Evolutionary conservation across 2,113 vertebrate species (phyloP), one percentile per base, ranked within the genome.

Genomic region (Hippocampus comes): DNA sequence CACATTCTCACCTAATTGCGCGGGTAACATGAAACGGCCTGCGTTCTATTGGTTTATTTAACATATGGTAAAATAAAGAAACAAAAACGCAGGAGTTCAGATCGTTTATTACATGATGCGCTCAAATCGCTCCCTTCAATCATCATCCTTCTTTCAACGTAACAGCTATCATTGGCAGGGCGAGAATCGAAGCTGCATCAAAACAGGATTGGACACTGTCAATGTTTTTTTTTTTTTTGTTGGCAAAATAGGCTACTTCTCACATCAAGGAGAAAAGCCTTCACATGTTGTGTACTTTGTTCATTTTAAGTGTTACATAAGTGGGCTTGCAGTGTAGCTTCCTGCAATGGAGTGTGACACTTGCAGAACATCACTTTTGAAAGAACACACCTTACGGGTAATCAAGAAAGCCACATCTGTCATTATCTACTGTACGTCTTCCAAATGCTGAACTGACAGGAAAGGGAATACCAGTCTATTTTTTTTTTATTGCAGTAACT

Each of bases 131-230:
- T 80, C 63, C 23, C 8, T 27, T 71, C 12, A 20, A 34, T 67
- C 20, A 25, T 41, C 46, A 43, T n/a, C 11, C 48, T 53, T 57
- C 60, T 70, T 51, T 65, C 38, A 75, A 73, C 75, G 79, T 82
- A 88, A 87, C 82, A 84, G 79, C 79, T 77, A 46, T 59, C 68
- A 75, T 75, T 73, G 49, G 69, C 18, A 42, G 48, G 12, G 23
- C n/a, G 38, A 68, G 34, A 42, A 56, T 73, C 59, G 42, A 59
- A 46, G 20, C 20, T 66, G 51, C 55, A 51, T 27, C 4, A 17
- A 43, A 18, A 69, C 38, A 63, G 34, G 23, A 63, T 30, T 1
- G 42, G 34, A 71, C 71, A 75, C 74, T 79, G 61, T 11, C 27
- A 63, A 72, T 23, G 11, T 63, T 74, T 12, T 59, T 61, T 34